phyloP scores from a whole-genome alignment of 2,113 vertebrate genomes.

The human (Homo sapiens) region GRCh38 chr4:167177501-167178000 shows the following conservation, averaged over 20 bases:
- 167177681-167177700: not conserved
- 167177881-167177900: not conserved
- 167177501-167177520: not conserved
- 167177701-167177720: not conserved
- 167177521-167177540: not conserved
- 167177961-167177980: not conserved
- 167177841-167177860: not conserved
- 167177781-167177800: not conserved
- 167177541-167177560: not conserved
- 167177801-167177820: not conserved
- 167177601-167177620: not conserved
- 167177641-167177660: not conserved
- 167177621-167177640: not conserved
- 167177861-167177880: not conserved
- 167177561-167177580: not conserved
- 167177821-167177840: not conserved
- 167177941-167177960: not conserved
- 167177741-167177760: not conserved
- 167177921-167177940: not conserved
- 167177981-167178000: not conserved
- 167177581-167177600: not conserved
- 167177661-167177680: not conserved
- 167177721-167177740: not conserved
- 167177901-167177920: not conserved
- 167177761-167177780: not conserved